These are phyloP conservation scores for Dromaius novaehollandiae DNA, from an alignment of 2,113 vertebrate genomes.

Conservation along the genomic window DNA sequence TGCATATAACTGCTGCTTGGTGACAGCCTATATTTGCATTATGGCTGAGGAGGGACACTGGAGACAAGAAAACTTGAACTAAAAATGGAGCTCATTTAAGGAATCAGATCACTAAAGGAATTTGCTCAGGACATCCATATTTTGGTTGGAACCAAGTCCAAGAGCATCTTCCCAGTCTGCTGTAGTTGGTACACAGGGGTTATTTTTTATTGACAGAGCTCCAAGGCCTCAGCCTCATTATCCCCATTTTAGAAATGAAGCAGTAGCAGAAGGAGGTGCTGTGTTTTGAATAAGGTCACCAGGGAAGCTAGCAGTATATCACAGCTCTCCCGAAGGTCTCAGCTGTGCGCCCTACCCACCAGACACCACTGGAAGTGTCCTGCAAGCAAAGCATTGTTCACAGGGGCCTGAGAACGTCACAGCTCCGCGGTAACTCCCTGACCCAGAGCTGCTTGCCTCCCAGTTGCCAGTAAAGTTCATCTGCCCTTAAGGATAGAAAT, in stretches of 20 bases:
- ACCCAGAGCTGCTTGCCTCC: slow-evolving; percentile 33
- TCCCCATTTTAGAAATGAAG: slow-evolving; percentile 25
- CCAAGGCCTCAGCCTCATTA: slow-evolving; percentile 38
- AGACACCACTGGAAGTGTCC: background rate
- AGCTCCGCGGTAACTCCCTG: background rate
- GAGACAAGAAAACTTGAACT: background rate
- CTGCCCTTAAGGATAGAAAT: slow-evolving; percentile 28
- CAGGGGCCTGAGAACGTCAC: background rate
- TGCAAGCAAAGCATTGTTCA: background rate
- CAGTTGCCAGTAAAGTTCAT: background rate
- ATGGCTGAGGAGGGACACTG: background rate
- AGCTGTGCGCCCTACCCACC: background rate
- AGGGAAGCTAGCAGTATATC: background rate
- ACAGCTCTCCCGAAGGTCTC: background rate
- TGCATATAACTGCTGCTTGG: background rate
- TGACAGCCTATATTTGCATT: background rate
- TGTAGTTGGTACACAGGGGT: background rate
- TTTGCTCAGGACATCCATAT: background rate
- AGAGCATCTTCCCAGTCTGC: background rate
- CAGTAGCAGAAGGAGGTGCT: slow-evolving; percentile 3
- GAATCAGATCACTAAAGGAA: background rate
- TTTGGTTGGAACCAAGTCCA: slow-evolving; percentile 1
- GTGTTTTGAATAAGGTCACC: background rate
- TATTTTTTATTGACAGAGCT: slow-evolving; percentile 40
- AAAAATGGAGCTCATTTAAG: rapidly evolving